phyloP scores from a whole-genome alignment of 1,140 invertebrate genomes.

The Lamellibrachia luymesi region DNA sequence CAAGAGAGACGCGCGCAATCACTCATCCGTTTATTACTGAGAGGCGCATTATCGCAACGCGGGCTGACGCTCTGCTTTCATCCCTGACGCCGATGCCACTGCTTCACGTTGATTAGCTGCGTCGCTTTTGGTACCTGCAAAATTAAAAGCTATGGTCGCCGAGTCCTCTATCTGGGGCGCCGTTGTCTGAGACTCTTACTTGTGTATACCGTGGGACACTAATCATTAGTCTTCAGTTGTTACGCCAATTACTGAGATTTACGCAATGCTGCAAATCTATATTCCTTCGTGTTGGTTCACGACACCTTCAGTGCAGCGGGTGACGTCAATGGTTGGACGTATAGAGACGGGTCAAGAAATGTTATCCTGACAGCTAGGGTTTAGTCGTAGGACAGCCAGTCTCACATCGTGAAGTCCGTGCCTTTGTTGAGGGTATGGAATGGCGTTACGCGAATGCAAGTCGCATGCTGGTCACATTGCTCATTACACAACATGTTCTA shows the following conservation, averaged over 20 bases:
- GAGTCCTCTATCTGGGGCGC: background rate
- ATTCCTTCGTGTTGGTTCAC: background rate
- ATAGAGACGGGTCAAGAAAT: background rate
- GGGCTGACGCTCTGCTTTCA: background rate
- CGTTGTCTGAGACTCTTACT: background rate
- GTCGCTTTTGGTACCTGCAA: background rate
- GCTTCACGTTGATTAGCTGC: background rate
- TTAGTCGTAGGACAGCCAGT: background rate
- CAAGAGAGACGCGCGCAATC: background rate
- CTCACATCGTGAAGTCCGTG: too few species aligned
- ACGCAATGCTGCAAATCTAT: background rate
- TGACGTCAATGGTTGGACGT: background rate
- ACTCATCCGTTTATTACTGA: background rate
- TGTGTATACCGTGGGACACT: background rate
- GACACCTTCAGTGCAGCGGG: background rate
- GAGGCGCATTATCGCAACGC: background rate
- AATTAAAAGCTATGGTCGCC: background rate
- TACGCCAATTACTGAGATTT: background rate
- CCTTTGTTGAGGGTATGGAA: too few species aligned
- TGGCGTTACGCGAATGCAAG: too few species aligned
- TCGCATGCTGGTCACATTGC: background rate
- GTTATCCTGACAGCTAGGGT: background rate
- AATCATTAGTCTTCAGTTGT: background rate
- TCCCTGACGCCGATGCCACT: background rate
- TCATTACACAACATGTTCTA: background rate